Base-by-base conservation (phyloP, 2,797 vertebrate species). In the Ficedula albicollis region DNA sequence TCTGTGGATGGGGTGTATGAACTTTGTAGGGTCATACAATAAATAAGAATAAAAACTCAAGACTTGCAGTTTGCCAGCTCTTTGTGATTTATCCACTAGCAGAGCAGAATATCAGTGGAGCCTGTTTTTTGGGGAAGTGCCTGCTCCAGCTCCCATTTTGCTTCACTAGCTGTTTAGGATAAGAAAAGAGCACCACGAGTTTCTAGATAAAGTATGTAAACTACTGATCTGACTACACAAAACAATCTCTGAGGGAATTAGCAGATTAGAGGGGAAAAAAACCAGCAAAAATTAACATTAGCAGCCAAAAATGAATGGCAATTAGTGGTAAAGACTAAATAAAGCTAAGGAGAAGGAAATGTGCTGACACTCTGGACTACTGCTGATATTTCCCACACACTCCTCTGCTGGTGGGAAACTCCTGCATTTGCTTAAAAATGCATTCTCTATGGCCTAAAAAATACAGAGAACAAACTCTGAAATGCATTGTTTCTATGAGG, bases 301-400 rank as follows among this genome's bases (percentile, higher is more conserved):
- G 51, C 73, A 86, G 77, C 66, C 70, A 93, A 87, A 95, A 84
- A 32, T 54, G 32, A 68, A 38, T 89, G 68, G 13, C 49, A 82
- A 77, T 80, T 91, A 70, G 48, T 49, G 11, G 19, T 14, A 63
- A 92, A 89, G 80, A 38, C 77, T 92, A 96, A 95, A 90, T 90
- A 93, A 84, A 86, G 30, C 30, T n/a, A 16, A 84, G 44, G 55
- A 86, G 67, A 77, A 89, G 74, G 44, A 87, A 89, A 89, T 32
- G 32, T 63, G 22, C 27, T 92, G 82, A 56, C 27, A 49, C 52
- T 79, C 67, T 76, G 52, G 44, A 41, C 34, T 27, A 44, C 7
- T 62, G 25, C 16, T 92, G 20, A 48, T 92, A 52, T 87, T 84
- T 93, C 67, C 30, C 84, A 82, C 32, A 81, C 70, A 44, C 25